Percentiles rank a stretch among this genome's conserved stretches.
Evolutionary conservation across 2,797 vertebrate species (phyloP).

Genomic region (Dendrocincla fuliginosa): DNA sequence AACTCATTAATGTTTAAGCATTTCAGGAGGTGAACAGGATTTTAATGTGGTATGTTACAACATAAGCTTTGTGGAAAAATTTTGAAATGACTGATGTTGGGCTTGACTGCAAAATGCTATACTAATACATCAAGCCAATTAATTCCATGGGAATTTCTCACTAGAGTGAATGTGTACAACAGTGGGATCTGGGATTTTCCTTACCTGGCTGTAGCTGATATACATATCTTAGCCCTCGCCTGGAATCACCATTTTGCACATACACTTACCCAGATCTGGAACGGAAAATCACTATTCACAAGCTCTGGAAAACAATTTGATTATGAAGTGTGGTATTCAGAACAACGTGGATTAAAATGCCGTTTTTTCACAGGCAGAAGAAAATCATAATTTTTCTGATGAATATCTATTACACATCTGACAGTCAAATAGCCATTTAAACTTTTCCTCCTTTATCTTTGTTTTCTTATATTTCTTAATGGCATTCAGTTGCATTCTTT

Average conservation of each 20-base stretch:
- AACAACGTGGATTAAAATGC: not conserved
- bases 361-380: not conserved
- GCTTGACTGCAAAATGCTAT: not conserved
- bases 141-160: not conserved
- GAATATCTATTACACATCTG: not conserved
- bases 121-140: not conserved
- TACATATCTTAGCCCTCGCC: accelerated
- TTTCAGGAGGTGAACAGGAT: constrained; percentile 4
- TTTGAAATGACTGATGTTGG: not conserved
- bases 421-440: not conserved
- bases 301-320: not conserved
- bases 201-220: not conserved
- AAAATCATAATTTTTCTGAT: not conserved
- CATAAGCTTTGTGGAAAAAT: constrained; percentile 30
- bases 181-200: not conserved
- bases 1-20: constrained; percentile 41
- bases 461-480: not conserved
- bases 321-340: not conserved
- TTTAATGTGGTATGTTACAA: constrained; percentile 34
- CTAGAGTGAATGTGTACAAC: not conserved
- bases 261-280: not conserved
- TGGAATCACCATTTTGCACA: not conserved
- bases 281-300: not conserved
- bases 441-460: not conserved
- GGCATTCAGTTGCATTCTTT: not conserved